Conservation (phyloP, 2,797 vertebrate species). For the Tokudaia tokunoshimensis region DNA sequence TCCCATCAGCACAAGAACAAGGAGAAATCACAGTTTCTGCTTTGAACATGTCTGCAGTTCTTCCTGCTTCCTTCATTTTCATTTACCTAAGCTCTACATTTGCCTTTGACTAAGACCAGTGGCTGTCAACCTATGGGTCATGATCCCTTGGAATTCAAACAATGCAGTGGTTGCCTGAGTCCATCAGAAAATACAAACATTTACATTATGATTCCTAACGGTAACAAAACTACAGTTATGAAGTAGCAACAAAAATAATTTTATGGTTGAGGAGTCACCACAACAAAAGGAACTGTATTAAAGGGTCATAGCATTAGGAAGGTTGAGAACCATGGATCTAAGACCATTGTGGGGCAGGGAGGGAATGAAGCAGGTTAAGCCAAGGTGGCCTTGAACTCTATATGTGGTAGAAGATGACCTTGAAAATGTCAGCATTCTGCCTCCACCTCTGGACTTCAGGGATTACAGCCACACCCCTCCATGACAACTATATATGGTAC, state of each 20-base stretch:
- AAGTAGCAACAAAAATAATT: background rate
- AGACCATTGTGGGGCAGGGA: background rate
- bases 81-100: background rate
- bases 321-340: background rate
- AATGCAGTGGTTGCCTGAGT: background rate
- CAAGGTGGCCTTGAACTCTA: background rate
- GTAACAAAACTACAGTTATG: background rate
- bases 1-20: background rate
- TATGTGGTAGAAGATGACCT: background rate
- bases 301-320: background rate
- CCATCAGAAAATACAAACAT: background rate
- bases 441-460: background rate
- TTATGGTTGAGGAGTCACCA: background rate
- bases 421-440: background rate
- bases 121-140: background rate
- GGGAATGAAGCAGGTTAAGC: no score
- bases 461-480: background rate
- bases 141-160: background rate
- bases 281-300: background rate
- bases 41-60: no score
- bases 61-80: background rate
- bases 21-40: background rate
- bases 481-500: no score
- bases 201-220: background rate
- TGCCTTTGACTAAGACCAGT: background rate